Base-by-base conservation (phyloP, 2,797 vertebrate species). In the Micromesistius poutassou region DNA sequence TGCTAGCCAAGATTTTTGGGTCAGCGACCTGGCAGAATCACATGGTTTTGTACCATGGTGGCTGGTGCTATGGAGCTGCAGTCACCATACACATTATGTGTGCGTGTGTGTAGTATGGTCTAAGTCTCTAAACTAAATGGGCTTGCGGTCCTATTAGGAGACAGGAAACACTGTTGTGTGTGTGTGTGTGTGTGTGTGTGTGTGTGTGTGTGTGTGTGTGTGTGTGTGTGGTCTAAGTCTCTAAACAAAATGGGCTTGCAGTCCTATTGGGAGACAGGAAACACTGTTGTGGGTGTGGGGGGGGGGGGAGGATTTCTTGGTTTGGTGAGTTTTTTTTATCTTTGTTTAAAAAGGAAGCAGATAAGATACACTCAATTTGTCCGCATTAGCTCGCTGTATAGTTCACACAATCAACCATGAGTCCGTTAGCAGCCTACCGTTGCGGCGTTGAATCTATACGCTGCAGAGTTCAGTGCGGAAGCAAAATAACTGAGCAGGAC, bases 331-430 rank as follows among this genome's bases (percentile, higher is more conserved):
- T 55, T 55, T 8, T n/a, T n/a, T n/a, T 55, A 3, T 50, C 79
- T 73, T 74, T 8, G 5, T 38, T 38, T 38, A 7, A 38, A 10
- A 38, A 7, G 9, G 74, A 80, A 78, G 50, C 46, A 84, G 88
- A 90, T 91, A 89, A 89, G 86, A 85, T 42, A 82, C 74, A 77
- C 72, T 77, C 36, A 83, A 79, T 78, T 81, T 82, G 84, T 83
- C 81, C 81, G 30, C 31, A 76, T 79, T 36, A 35, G 71, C 42
- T 73, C 13, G 82, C 82, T 75, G 78, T 90, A 86, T 89, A 89
- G 83, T 86, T 90, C 79, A 80, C 71, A 76, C 62, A 86, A 91
- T 89, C 83, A 79, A 73, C 25, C 33, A 28, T 86, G 81, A 87
- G 73, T 80, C 71, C 74, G 28, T 10, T 30, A 5, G 10, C 2